Conservation (phyloP, 2,113 vertebrate species). For the Erpornis zantholeuca region DNA sequence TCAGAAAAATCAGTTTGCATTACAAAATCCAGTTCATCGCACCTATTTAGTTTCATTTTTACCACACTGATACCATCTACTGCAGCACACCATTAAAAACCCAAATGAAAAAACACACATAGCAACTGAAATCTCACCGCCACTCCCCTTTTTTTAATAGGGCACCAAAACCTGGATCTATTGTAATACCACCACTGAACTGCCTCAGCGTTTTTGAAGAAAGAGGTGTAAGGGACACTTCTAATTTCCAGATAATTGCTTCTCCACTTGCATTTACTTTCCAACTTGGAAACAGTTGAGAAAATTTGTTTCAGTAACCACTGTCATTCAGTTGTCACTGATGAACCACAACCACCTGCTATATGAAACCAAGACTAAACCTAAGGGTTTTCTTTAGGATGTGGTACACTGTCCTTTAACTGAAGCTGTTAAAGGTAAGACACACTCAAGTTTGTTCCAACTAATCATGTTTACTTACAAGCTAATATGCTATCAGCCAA, state of each 20-base stretch:
- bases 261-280: not conserved
- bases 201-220: not conserved
- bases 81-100: not conserved
- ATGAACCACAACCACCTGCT: not conserved
- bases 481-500: not conserved
- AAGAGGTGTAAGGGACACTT: not conserved
- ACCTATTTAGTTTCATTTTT: not conserved
- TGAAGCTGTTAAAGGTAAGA: not conserved
- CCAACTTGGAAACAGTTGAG: not conserved
- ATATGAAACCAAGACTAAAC: not conserved
- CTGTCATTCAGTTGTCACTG: not conserved
- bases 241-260: not conserved
- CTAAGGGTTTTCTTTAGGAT: not conserved
- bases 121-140: not conserved
- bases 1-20: not conserved
- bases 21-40: not conserved
- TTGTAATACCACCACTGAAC: not conserved
- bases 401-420: not conserved
- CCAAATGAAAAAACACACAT: not conserved
- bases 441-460: not conserved
- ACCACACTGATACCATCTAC: not conserved
- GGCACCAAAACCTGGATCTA: not conserved
- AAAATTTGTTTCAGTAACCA: not conserved
- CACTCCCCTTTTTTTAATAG: accelerated
- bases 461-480: not conserved